phyloP scores from a whole-genome alignment of 2,113 vertebrate genomes.

The Channa argus region DNA sequence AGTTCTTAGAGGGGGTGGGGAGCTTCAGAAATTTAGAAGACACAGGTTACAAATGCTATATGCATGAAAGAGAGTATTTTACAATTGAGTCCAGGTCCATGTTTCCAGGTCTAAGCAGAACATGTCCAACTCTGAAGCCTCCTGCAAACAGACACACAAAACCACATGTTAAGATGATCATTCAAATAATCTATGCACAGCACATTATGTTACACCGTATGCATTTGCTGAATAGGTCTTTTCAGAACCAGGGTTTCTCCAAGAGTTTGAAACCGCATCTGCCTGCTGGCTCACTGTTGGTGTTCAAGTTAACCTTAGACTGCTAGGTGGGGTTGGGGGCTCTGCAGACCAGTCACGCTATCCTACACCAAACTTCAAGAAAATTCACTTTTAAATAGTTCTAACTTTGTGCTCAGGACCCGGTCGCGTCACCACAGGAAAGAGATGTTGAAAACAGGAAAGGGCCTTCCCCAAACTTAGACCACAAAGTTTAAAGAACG shows the following conservation, averaged over 20 bases:
- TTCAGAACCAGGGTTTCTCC: no score
- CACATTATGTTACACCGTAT: no score
- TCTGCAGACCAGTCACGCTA: background rate
- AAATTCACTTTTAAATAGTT: conserved; percentile 17
- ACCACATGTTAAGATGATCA: no score
- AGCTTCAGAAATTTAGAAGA: no score
- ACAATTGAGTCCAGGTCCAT: conserved; percentile 95
- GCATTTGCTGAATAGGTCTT: no score
- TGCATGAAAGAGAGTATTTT: conserved; percentile 36
- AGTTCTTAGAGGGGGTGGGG: background rate
- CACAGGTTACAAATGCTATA: no score
- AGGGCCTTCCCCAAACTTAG: conserved; percentile 46
- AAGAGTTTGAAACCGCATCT: no score
- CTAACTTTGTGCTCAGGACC: background rate
- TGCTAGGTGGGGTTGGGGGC: background rate
- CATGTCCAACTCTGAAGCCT: conserved; percentile 89
- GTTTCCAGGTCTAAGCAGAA: conserved; percentile 92
- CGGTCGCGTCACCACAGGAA: conserved; percentile 40
- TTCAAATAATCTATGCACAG: no score
- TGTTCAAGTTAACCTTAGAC: background rate
- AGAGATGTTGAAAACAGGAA: conserved; percentile 59
- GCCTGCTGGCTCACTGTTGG: background rate
- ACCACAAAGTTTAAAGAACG: background rate
- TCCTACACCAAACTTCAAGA: background rate
- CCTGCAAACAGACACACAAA: conserved; percentile 76